Conservation (phyloP, 2,113 vertebrate species). For the Pycnonotus jocosus region DNA sequence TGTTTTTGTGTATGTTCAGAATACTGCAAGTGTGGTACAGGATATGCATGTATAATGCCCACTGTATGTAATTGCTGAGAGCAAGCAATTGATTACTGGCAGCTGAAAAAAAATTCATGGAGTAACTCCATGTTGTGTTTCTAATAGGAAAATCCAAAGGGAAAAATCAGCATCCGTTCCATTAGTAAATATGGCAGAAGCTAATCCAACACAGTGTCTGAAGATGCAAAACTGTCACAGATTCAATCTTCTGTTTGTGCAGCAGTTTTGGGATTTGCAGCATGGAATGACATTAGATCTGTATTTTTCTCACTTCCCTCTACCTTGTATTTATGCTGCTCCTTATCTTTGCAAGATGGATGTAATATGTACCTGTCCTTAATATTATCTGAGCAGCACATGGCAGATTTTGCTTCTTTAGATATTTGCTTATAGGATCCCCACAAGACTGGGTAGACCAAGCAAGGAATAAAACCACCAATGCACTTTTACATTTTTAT, state of each 20-base stretch:
- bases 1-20: not conserved
- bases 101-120: not conserved
- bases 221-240: not conserved
- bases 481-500: not conserved
- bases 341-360: not conserved
- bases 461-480: not conserved
- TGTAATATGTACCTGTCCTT: not conserved
- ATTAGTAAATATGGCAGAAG: not conserved
- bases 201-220: not conserved
- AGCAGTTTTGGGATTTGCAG: not conserved
- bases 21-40: not conserved
- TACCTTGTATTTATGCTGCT: not conserved
- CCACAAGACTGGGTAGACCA: not conserved
- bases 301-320: slow-evolving; percentile 12
- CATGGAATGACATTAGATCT: not conserved
- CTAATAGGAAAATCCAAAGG: not conserved
- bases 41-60: not conserved
- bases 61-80: not conserved
- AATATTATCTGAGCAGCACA: not conserved
- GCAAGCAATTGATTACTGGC: not conserved
- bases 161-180: not conserved
- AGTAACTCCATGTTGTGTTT: not conserved
- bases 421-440: not conserved
- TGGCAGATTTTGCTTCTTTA: not conserved
- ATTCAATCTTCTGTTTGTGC: not conserved